Base-by-base conservation (phyloP, 2,113 vertebrate genomes). In the Fulica atra region DNA sequence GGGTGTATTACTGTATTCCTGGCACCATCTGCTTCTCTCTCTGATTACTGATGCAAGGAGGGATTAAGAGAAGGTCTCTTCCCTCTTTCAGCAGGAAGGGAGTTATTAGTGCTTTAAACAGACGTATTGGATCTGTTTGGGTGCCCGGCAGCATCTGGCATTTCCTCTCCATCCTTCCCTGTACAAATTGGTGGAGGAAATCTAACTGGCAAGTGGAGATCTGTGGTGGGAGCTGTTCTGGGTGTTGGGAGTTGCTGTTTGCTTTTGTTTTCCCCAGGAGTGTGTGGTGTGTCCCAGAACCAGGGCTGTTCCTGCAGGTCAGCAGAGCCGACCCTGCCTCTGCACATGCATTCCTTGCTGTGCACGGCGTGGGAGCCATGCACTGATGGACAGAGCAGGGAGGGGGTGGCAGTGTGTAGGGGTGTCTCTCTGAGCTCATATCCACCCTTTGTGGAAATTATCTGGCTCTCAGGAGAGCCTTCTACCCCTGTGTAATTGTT, bases 21-120 rank as follows among this genome's bases (percentile, higher is more conserved):
- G 93, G 90, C 87, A 95, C 94, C 93, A 95, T 97, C 95, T 96
- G 97, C 73, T 93, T 77, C 31, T 81, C 64, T 90, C 66, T 84
- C 83, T 95, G 88, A 86, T 95, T 90, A 81, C 51, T 72, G 86
- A 91, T 93, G 95, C 94, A 88, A 95, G 82, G 76, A 90, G 57
- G 86, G 91, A 95, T 92, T 86, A 95, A 89, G 74, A 93, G 53
- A 81, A 94, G 95, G 69, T 59, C 56, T 92, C 88, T 59, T 83
- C 88, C 82, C 72, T 95, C 79, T 87, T 96, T 66, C 68, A 74
- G 89, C 93, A 88, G 79, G 95, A 86, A 95, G 89, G 89, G 93
- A 95, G 77, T 89, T 94, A 84, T 95, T 93, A 91, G 78, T 73
- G 74, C 91, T 83, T 94, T 73, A 74, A 93, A 66, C 57, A 50